Conservation (phyloP, 2,113 vertebrate species). For the Pterocles orientalis region DNA sequence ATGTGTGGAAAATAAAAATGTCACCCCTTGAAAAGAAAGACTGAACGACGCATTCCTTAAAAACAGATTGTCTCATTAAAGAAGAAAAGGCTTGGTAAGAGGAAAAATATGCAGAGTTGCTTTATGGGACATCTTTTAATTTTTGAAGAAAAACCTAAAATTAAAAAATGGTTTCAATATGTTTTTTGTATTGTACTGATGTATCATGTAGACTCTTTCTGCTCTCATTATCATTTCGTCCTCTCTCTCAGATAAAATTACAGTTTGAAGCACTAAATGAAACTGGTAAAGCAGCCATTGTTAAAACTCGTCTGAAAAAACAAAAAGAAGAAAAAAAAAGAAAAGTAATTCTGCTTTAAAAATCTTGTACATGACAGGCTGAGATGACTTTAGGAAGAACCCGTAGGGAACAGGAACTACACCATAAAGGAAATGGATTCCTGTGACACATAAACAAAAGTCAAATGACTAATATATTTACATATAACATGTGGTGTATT, state of each 20-base stretch:
- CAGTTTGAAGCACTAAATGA: constrained; percentile 71
- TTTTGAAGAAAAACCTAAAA: constrained; percentile 65
- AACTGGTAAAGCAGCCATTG: constrained; percentile 74
- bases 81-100: constrained; percentile 24
- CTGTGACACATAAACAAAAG: constrained; percentile 81
- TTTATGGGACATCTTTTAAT: constrained; percentile 70
- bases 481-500: constrained; percentile 82
- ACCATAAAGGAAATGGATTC: constrained; percentile 78
- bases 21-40: constrained; percentile 61
- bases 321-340: constrained; percentile 39
- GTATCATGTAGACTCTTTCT: constrained; percentile 67
- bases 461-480: constrained; percentile 84
- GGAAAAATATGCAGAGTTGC: constrained; percentile 57
- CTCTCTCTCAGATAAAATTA: constrained; percentile 65
- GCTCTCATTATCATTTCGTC: constrained; percentile 47
- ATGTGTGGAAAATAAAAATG: constrained; percentile 67
- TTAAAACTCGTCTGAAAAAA: constrained; percentile 74
- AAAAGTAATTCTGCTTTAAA: constrained; percentile 70
- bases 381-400: constrained; percentile 70
- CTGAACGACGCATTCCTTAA: constrained; percentile 20
- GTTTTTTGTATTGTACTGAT: constrained; percentile 72
- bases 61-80: constrained; percentile 70
- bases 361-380: constrained; percentile 59
- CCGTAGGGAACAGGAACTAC: constrained; percentile 69
- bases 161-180: constrained; percentile 77